Conservation (phyloP, 1,140 invertebrate species). For the Hermetia illucens region DNA sequence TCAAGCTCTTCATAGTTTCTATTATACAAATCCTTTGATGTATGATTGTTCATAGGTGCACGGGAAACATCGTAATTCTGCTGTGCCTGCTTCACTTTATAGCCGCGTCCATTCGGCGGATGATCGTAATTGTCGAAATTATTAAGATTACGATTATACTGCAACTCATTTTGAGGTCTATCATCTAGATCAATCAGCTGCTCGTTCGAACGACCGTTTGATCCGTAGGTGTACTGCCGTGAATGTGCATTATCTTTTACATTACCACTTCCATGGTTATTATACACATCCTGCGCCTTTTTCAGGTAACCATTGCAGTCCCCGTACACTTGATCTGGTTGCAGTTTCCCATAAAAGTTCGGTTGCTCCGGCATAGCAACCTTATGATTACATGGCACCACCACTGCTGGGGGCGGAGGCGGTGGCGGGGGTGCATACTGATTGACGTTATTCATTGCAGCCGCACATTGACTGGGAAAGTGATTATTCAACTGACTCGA, state of each 20-base stretch:
- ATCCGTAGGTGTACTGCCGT: too few relatives aligned
- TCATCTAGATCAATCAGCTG: slow-evolving; percentile 57
- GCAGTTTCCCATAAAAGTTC: too few relatives aligned
- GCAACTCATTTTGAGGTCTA: too few relatives aligned
- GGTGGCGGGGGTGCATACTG: slow-evolving; percentile 18
- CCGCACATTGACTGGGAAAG: slow-evolving; percentile 11
- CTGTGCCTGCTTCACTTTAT: too few relatives aligned
- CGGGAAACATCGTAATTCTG: too few relatives aligned
- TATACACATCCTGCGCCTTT: background rate
- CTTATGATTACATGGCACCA: background rate
- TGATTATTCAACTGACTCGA: slow-evolving; percentile 30
- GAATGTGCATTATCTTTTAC: slow-evolving; percentile 22
- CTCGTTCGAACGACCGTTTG: too few relatives aligned
- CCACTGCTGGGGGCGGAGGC: slow-evolving; percentile 6
- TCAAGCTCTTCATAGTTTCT: background rate
- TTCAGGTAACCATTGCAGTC: background rate
- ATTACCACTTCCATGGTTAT: slow-evolving; percentile 2
- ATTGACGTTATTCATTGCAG: slow-evolving; percentile 12
- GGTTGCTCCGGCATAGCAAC: background rate
- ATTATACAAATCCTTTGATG: background rate
- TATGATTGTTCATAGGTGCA: background rate
- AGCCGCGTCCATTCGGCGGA: too few relatives aligned
- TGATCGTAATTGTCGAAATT: too few relatives aligned
- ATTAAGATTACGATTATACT: too few relatives aligned
- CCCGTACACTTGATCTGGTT: background rate